A percentile compares a stretch with the other conserved stretches of the same genome.
Evolutionary conservation across 2,113 vertebrate genomes (phyloP).

Genomic region (Oophaga pumilio): DNA sequence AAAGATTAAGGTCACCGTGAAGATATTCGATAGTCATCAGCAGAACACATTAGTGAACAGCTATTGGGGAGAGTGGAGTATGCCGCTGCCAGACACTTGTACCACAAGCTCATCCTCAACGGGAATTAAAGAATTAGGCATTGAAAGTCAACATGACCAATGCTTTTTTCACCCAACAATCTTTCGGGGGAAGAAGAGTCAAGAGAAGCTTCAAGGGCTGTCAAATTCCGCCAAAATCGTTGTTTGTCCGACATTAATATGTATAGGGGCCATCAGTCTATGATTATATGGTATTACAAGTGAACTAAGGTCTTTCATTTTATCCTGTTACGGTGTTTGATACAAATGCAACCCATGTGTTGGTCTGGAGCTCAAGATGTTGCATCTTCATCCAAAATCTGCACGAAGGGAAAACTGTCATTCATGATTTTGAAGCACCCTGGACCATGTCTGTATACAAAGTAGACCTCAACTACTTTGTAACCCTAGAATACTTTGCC

Average conservation of each 20-base stretch:
- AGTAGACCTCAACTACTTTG: neutral
- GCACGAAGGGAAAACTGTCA: neutral
- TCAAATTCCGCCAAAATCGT: no score
- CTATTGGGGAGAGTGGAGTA: no score
- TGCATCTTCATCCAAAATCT: neutral
- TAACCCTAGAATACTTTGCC: neutral
- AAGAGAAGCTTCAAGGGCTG: no score
- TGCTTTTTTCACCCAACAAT: no score
- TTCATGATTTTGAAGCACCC: neutral
- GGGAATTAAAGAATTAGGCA: no score
- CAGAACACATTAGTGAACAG: no score
- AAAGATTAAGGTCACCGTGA: neutral
- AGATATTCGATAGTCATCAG: no score
- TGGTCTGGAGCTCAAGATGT: neutral
- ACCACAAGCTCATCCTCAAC: no score
- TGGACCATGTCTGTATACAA: neutral
- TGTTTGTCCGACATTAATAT: no score
- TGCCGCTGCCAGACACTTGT: no score
- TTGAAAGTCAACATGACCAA: no score
- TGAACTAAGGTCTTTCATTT: neutral
- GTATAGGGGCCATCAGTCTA: neutral
- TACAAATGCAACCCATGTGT: neutral
- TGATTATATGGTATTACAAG: neutral
- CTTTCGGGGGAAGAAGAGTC: no score
- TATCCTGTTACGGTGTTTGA: neutral